Evolutionary conservation across 1,140 invertebrate genomes (phyloP), one percentile per base, ranked within the genome.

Genomic region (Ptiloglossa arizonensis): DNA sequence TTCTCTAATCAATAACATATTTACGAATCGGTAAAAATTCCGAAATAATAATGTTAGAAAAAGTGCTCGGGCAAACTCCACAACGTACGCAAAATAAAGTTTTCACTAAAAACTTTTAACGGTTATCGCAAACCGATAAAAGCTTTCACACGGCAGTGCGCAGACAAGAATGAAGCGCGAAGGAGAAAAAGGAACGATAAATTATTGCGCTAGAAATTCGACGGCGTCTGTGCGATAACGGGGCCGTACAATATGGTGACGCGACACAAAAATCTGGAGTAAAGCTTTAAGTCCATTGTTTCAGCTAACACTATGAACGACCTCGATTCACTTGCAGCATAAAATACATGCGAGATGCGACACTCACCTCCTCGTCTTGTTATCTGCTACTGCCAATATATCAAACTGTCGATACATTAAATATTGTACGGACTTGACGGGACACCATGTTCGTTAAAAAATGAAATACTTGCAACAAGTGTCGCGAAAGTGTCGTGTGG

Each of bases 351-450:
- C 4, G 60, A 32, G 48, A 54, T 15, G 41, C 70, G 17, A 17
- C 29, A 27, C 9, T 57, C 22, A 9, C 35, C 19, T 41, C 41
- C 6, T 5, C 15, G 50, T 27, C 50, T 68, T 29, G 72, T 75
- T 75, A 75, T 75, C 72, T 75, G 4, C 41, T 38, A 5, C 71
- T 74, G 71, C 50, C 71, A 56, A 74, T 74, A 74, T 67, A 56
- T 74, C 71, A 67, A 54, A 8, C 71, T 44, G 71, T n/a, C 72
- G 15, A 46, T 68, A 75, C 38, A 9, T 29, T 46, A 68, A 75
- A 75, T 68, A 17, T 24, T 29, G 24, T n/a, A 2, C 15, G 67
- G 38, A 24, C 44, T 46, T 46, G 27, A 24, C 8, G 27, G n/a
- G 38, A n/a, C 19, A 6, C 17, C 0, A 13, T 3, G 5, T 3